A percentile compares a stretch with the other conserved stretches of the same genome.
Evolutionary conservation across 92 coral and sea anemone species (phyloP).

Genomic region (Plumapathes pennacea): DNA sequence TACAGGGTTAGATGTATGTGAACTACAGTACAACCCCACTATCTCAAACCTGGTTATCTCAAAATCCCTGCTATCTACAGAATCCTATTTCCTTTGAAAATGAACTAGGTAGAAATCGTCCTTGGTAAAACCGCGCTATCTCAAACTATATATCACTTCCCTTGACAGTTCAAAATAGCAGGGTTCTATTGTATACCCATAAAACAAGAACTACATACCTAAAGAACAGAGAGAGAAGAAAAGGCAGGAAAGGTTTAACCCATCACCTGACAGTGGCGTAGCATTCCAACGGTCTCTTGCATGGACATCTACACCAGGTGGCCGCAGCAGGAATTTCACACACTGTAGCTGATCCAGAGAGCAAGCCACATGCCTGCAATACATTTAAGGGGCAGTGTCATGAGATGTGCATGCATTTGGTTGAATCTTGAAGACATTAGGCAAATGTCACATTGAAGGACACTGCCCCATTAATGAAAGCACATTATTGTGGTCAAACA

Average conservation of each 20-base stretch:
- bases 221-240: background rate
- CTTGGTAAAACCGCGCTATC: no score
- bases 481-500: no score
- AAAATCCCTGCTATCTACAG: no score
- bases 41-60: no score
- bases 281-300: slow-evolving; percentile 91
- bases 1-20: background rate
- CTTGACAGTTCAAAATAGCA: no score
- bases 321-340: slow-evolving; percentile 79
- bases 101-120: no score
- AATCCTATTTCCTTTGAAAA: no score
- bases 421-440: background rate
- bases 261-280: slow-evolving; percentile 72
- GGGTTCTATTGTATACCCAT: no score
- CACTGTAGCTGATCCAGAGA: slow-evolving; percentile 72
- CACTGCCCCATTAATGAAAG: no score
- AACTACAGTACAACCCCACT: no score
- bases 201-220: background rate
- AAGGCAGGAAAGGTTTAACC: background rate
- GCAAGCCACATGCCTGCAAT: slow-evolving; percentile 66
- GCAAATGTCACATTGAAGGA: background rate
- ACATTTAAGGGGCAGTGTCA: background rate
- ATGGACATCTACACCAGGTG: slow-evolving; percentile 81
- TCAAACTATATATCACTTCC: no score
- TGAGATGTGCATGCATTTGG: no score